phyloP scores from a whole-genome alignment of 2,888 invertebrate species.

The Philonicus albiceps region DNA sequence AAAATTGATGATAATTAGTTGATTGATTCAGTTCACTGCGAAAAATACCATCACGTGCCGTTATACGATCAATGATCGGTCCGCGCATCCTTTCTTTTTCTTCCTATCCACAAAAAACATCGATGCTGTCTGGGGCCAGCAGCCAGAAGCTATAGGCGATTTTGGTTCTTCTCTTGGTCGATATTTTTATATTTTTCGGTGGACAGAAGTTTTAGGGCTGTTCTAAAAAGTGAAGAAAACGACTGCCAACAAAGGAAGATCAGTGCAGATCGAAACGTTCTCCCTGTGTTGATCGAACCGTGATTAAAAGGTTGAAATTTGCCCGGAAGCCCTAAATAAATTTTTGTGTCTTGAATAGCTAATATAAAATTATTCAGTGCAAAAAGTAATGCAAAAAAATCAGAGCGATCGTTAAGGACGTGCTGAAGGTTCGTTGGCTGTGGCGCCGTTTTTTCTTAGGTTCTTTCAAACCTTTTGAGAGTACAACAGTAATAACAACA shows the following conservation, averaged over 20 bases:
- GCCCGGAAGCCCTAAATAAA: slow-evolving; percentile 44
- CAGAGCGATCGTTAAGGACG: neutral
- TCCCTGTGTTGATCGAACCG: slow-evolving; percentile 10
- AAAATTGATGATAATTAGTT: slow-evolving; percentile 43
- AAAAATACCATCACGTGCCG: slow-evolving; percentile 41
- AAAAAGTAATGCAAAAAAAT: neutral
- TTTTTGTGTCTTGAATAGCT: slow-evolving; percentile 24
- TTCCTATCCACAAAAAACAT: neutral
- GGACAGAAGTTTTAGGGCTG: slow-evolving; percentile 41
- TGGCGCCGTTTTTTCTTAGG: slow-evolving; percentile 14
- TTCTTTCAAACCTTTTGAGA: neutral
- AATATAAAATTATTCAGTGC: slow-evolving; percentile 27
- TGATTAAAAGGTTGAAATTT: slow-evolving; percentile 27
- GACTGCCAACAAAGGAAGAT: neutral
- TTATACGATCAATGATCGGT: slow-evolving; percentile 20
- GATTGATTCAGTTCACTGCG: slow-evolving; percentile 12
- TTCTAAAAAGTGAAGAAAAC: neutral
- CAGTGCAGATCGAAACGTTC: neutral
- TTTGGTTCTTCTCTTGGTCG: neutral
- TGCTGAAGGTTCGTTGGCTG: neutral
- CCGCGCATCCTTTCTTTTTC: neutral
- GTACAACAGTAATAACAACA: neutral
- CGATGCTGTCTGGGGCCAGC: slow-evolving; percentile 9
- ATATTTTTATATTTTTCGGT: slow-evolving; percentile 18
- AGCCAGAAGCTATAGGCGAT: slow-evolving; percentile 27